A percentile compares a stretch with the other conserved stretches of the same genome.
These are phyloP conservation scores for Sesia apiformis DNA, from an alignment of 2,888 invertebrate species.

Conservation along the genomic window DNA sequence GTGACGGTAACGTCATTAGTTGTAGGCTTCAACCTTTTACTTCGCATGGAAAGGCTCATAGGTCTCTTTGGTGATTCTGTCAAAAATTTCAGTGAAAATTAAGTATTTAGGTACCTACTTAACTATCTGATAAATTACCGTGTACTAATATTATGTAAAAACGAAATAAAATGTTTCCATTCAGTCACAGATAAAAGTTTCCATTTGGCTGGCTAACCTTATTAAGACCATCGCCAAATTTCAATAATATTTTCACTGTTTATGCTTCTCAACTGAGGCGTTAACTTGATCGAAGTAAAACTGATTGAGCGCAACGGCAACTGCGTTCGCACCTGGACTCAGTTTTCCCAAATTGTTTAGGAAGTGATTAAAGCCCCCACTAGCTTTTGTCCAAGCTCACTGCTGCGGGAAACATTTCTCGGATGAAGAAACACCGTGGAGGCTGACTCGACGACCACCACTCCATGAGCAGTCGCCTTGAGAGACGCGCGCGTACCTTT, in stretches of 20 bases:
- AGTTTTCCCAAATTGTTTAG: constrained; percentile 33
- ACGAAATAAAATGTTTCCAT: no score
- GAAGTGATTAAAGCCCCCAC: constrained; percentile 38
- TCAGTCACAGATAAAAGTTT: no score
- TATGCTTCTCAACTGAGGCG: no score
- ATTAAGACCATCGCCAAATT: no score
- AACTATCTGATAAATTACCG: no score
- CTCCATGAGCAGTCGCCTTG: constrained; percentile 36
- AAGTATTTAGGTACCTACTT: no score
- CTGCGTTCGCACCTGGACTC: constrained; percentile 32
- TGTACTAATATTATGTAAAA: no score
- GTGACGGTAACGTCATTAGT: constrained; percentile 50
- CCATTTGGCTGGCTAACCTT: no score
- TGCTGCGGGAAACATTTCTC: constrained; percentile 37
- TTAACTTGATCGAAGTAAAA: constrained; percentile 7
- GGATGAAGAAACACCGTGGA: constrained; percentile 47
- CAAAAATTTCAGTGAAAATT: no score
- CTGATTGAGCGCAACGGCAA: constrained; percentile 35
- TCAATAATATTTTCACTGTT: no score
- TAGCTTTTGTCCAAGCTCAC: constrained; percentile 24
- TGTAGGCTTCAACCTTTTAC: constrained; percentile 41
- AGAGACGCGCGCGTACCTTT: constrained; percentile 27
- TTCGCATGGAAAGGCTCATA: constrained; percentile 38
- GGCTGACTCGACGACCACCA: constrained; percentile 33
- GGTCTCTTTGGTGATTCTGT: constrained; percentile 9